These are phyloP conservation scores for Drosophila anomelani DNA, from an alignment of 2,888 invertebrate genomes.

Conservation along the genomic window DNA sequence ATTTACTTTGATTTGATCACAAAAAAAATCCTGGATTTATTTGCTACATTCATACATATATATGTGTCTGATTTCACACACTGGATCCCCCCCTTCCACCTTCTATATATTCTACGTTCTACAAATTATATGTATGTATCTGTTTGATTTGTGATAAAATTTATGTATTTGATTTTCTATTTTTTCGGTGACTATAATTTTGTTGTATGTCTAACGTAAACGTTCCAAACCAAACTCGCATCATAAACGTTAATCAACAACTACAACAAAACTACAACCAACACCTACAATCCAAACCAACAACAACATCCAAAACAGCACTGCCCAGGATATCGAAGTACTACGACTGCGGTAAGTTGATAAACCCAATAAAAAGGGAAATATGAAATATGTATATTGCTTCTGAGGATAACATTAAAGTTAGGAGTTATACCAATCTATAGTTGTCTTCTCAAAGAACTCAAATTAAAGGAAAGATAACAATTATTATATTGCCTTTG, in stretches of 20 bases:
- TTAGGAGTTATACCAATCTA: neutral
- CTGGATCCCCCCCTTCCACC: conserved; percentile 2
- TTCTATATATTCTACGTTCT: conserved; percentile 22
- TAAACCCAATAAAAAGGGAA: too few species aligned
- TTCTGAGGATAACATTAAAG: conserved; percentile 7
- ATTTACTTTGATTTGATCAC: neutral
- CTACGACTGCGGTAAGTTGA: conserved; percentile 88
- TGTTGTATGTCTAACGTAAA: conserved; percentile 59
- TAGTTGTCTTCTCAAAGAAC: neutral
- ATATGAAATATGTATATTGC: conserved; percentile 3
- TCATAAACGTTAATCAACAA: conserved; percentile 65
- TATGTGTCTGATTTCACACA: conserved; percentile 12
- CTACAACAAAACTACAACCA: conserved; percentile 53
- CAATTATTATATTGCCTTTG: neutral
- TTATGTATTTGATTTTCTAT: conserved; percentile 69
- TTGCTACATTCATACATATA: neutral
- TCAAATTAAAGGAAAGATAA: neutral
- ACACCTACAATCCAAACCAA: conserved; percentile 48
- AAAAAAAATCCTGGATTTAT: neutral
- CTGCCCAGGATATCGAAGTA: conserved; percentile 88
- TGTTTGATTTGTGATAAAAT: conserved; percentile 51
- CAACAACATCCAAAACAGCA: conserved; percentile 82
- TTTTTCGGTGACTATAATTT: conserved; percentile 72
- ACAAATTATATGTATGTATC: conserved; percentile 27
- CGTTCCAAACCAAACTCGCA: conserved; percentile 48